Base-by-base conservation (phyloP, 2,888 invertebrate species). In the Athripsodes cinereus region DNA sequence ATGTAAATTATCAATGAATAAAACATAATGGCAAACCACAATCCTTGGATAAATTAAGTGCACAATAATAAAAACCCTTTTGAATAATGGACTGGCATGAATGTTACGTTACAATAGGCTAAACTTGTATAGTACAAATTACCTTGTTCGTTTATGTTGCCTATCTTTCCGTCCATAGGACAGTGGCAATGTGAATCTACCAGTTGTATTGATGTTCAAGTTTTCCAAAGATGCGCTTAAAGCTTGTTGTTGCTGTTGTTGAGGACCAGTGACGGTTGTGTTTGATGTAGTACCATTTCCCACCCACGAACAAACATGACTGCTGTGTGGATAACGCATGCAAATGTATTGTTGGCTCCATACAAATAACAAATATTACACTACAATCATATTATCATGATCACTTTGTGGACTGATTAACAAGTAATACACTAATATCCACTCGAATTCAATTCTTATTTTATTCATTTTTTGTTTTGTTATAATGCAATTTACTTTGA, bases 121-220 rank as follows among this genome's bases (percentile, higher is more conserved):
- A 6, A 26, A 10, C 10, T 26, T 10, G 10, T 26, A 26, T 26
- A 6, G 26, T 6, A 26, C 10, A 3, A 26, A 5, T 82, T 85
- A 89, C 89, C 88, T 88, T 82, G 87, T 87, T 77, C 88, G 83
- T 78, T 88, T 89, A 78, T 88, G 88, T 72, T 87, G 86, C 68
- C 81, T 81, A 76, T 84, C 83, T 79, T 85, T 86, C 74, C 88
- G 85, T 79, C 87, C 87, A 79, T 87, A 87, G 76, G 86, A 86
- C 77, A 88, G 78, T 69, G 85, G 85, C 78, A 85, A 78, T 70
- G 85, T 85, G 79, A 85, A 85, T 77, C 85, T 81, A 66, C 84
- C 84, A 68, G 82, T 81, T 66, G 74, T 72, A 61, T 72, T 71
- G 71, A 81, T 77, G 75, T 79, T 80, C 72, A 83, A 81, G 71